Base-by-base conservation (phyloP, 2,113 vertebrate genomes). In the Poecilia latipinna region DNA sequence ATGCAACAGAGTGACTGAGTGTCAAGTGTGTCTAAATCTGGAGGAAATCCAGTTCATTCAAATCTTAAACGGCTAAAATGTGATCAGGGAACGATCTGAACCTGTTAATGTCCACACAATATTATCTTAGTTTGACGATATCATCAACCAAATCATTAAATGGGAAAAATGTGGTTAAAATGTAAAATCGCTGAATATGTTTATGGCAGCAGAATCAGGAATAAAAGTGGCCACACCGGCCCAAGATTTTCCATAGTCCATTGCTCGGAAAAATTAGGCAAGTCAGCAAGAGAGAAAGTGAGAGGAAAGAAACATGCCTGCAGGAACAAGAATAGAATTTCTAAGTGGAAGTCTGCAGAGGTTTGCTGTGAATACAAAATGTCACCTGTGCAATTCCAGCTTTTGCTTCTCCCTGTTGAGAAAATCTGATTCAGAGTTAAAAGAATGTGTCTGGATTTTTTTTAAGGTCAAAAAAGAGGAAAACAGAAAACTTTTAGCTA, bases 341-440 rank as follows among this genome's bases (percentile, higher is more conserved):
- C 51, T 57, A 17, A 57, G 51, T n/a, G 24, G 22, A n/a, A 57
- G 8, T 57, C 51, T 57, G 51, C 51, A 57, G 51, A 57, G 51
- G 51, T 57, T 57, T 57, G 81, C 68, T 71, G 76, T 82, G 81
- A 84, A 88, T 88, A 83, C 84, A 81, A 91, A 91, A 87, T 90
- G 88, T 90, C 86, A 87, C 70, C 77, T 75, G 75, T 77, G 75
- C 65, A 87, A 85, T 57, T n/a, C 51, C 22, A n/a, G 51, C 77
- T 75, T 81, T 75, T 29, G 65, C 31, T 72, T 84, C 88, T 84
- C 82, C 84, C 86, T 76, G 88, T 80, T 91, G 84, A 79, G 84
- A 88, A 85, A 88, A 86, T 26, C n/a, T 22, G 22, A 57, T 24
- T 54, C 69, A 64, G 26, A 63, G 39, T 72, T 82, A 74, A 62